Evolutionary conservation across 2,113 vertebrate genomes (phyloP).

Genomic region (Mirza zaza): DNA sequence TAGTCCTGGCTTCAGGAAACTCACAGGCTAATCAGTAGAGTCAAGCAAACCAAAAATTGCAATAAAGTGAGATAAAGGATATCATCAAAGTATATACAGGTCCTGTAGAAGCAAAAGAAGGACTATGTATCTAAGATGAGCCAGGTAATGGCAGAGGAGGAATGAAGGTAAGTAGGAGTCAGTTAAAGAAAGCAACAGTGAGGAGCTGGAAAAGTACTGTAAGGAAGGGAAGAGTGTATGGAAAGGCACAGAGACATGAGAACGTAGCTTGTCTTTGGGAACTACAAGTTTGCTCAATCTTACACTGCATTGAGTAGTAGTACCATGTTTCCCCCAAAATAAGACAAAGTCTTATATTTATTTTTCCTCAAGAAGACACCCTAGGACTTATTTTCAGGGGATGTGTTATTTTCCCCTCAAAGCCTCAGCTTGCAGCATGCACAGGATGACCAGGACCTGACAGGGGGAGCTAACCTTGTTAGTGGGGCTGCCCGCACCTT

Average conservation of each 20-base stretch:
- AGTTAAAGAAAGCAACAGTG: not conserved
- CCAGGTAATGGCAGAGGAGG: not conserved
- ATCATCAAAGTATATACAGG: not conserved
- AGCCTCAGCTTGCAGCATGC: too few species aligned
- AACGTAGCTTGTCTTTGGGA: not conserved
- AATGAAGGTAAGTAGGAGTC: not conserved
- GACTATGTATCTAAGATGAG: not conserved
- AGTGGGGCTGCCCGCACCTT: too few species aligned
- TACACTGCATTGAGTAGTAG: not conserved
- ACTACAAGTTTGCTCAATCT: not conserved
- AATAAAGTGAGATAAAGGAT: constrained; percentile 21
- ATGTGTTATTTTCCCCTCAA: too few species aligned
- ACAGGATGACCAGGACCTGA: too few species aligned
- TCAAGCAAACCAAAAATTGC: not conserved
- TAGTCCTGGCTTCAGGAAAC: not conserved
- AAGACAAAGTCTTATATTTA: too few species aligned
- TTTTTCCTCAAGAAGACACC: too few species aligned
- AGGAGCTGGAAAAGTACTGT: not conserved
- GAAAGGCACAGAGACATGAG: not conserved
- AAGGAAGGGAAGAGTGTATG: not conserved
- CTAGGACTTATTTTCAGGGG: too few species aligned
- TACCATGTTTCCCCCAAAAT: too few species aligned
- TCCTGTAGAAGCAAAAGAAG: not conserved
- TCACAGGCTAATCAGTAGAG: not conserved
- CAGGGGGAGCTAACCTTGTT: too few species aligned